Base-by-base conservation (phyloP, 2,113 vertebrate species). In the Noctilio leporinus region DNA sequence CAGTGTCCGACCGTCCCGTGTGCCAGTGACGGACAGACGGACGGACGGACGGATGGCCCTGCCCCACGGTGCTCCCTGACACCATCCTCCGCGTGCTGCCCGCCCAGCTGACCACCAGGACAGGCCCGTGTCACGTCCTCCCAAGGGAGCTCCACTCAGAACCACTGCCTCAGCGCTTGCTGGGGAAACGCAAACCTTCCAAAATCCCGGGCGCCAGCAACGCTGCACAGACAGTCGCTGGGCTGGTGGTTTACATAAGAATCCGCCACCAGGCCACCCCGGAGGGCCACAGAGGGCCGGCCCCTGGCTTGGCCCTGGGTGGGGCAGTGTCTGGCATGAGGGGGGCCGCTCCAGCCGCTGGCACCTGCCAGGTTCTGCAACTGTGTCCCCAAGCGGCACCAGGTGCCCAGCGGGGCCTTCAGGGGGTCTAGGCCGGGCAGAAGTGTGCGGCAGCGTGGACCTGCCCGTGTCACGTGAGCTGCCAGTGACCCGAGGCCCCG, bases 91-190 rank as follows among this genome's bases (percentile, higher is more conserved):
- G 7, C 15, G 5, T 0, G 10, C 86, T 19, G 10, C 20, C 59
- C 0, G 1, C 40, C 55, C 38, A 0, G 40, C 33, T 28, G 33
- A 5, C 43, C 83, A 5, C 0, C 0, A n/a, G 3, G 0, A 7
- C 57, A 3, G 3, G 22, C 16, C 11, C 3, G 1, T 5, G 7
- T 19, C 6, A 22, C 40, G 22, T 15, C 12, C 1, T 38, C 33
- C 55, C 10, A 1, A 45, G 3, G 1, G 3, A 2, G 10, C 12
- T 26, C 2, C 20, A 4, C 35, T 5, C n/a, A 5, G 55, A 22
- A 10, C 62, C 1, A 0, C 28, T 26, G 5, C 1, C 40, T 22
- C 7, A 4, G 69, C 9, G 72, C 7, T 30, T 12, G 0, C 4
- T 12, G 33, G 62, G 17, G 19, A 35, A n/a, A 11, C 0, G 5